Evolutionary conservation across 30 jellyfish, hydroid and myxozoan species (phyloP).

Genomic region (Sanderia malayensis): DNA sequence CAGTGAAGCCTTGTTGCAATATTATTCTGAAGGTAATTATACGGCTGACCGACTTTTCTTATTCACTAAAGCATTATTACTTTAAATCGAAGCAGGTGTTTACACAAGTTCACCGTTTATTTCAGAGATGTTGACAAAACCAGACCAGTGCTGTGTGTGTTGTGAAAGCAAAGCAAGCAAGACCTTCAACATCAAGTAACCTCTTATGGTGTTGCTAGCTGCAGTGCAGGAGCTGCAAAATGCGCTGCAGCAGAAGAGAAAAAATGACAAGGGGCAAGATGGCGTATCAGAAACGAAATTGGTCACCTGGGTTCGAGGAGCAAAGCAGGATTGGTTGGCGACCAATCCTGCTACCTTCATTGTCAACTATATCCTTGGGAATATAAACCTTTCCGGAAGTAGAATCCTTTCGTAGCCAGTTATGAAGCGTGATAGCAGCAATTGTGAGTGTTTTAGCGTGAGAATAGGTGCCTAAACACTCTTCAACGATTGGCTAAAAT

Average conservation of each 20-base stretch:
- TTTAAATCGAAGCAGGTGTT: not conserved
- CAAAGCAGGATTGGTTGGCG: not conserved
- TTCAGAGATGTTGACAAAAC: not conserved
- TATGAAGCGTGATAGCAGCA: no score
- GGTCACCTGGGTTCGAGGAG: not conserved
- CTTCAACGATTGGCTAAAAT: conserved; percentile 33
- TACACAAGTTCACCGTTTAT: no score
- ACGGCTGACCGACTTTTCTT: not conserved
- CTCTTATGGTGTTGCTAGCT: not conserved
- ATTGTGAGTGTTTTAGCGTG: no score
- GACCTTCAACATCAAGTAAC: not conserved
- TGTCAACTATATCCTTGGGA: no score
- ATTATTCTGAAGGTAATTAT: not conserved
- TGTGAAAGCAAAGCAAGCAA: not conserved
- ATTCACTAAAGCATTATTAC: not conserved
- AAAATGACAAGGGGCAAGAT: not conserved
- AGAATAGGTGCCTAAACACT: not conserved
- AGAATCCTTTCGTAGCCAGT: no score
- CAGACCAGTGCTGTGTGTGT: not conserved
- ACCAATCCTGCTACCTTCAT: no score
- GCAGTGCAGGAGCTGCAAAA: not conserved
- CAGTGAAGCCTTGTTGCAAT: not conserved
- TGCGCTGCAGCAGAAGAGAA: not conserved
- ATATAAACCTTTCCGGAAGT: no score
- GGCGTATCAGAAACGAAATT: not conserved